These are phyloP conservation scores for Dendrolimus houi DNA, from an alignment of 2,888 invertebrate genomes.

Conservation along the genomic window DNA sequence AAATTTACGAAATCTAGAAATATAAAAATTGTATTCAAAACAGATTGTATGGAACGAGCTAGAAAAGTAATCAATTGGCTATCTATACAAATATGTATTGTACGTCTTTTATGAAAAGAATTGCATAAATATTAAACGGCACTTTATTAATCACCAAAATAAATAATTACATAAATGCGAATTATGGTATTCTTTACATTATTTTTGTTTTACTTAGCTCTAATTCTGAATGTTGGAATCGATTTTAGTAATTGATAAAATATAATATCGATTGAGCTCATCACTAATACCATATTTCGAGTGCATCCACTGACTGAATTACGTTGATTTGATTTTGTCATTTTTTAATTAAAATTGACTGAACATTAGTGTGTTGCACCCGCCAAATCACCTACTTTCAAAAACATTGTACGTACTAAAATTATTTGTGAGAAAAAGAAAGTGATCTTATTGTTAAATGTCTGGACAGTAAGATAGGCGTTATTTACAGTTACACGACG, in stretches of 20 bases:
- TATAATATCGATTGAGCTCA: not conserved
- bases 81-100: no score
- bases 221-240: not conserved
- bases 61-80: no score
- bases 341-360: conserved; percentile 4
- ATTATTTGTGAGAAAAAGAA: conserved; percentile 55
- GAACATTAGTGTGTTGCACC: conserved; percentile 8
- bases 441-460: conserved; percentile 52
- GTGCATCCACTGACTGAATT: not conserved
- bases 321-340: conserved; percentile 1
- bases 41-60: no score
- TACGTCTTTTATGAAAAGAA: no score
- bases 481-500: conserved; percentile 48
- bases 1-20: no score
- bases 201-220: no score
- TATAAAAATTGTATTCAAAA: no score
- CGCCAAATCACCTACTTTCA: conserved; percentile 50
- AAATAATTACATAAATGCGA: no score
- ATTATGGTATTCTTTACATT: no score
- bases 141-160: no score
- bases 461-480: conserved; percentile 15
- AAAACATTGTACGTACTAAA: conserved; percentile 47
- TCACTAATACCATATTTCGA: not conserved
- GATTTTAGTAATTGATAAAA: not conserved
- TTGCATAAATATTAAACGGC: no score